These are phyloP conservation scores for Cygnus atratus DNA, from an alignment of 2,113 vertebrate genomes.

Conservation along the genomic window DNA sequence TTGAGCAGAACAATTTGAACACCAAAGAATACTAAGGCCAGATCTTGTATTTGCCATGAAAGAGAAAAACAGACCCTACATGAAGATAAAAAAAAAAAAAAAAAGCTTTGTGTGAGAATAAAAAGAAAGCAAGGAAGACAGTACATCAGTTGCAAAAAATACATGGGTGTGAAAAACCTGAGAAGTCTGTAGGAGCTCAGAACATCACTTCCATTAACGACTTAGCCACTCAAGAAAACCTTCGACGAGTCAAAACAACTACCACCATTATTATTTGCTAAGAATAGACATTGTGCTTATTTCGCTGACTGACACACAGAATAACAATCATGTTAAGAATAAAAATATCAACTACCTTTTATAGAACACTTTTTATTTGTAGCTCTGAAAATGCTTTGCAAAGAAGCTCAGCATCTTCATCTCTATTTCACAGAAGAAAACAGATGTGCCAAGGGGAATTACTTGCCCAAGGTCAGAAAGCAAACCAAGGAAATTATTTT, in stretches of 20 bases:
- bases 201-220: slow-evolving; percentile 50
- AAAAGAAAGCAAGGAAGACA: background rate
- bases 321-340: background rate
- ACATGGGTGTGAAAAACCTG: background rate
- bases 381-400: background rate
- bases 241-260: slow-evolving; percentile 52
- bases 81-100: background rate
- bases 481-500: background rate
- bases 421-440: slow-evolving; percentile 7
- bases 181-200: slow-evolving; percentile 24
- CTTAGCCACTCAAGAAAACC: slow-evolving; percentile 42
- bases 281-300: slow-evolving; percentile 49
- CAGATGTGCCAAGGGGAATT: background rate
- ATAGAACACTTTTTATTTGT: background rate
- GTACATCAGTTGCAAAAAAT: background rate
- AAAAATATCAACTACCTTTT: slow-evolving; percentile 23
- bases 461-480: slow-evolving; percentile 29
- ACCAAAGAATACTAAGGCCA: background rate
- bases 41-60: background rate
- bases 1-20: background rate
- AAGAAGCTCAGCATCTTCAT: background rate
- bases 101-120: background rate
- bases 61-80: background rate
- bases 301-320: slow-evolving; percentile 20
- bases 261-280: slow-evolving; percentile 32